Conservation (phyloP, 2,113 vertebrate species). For the Bettongia penicillata region DNA sequence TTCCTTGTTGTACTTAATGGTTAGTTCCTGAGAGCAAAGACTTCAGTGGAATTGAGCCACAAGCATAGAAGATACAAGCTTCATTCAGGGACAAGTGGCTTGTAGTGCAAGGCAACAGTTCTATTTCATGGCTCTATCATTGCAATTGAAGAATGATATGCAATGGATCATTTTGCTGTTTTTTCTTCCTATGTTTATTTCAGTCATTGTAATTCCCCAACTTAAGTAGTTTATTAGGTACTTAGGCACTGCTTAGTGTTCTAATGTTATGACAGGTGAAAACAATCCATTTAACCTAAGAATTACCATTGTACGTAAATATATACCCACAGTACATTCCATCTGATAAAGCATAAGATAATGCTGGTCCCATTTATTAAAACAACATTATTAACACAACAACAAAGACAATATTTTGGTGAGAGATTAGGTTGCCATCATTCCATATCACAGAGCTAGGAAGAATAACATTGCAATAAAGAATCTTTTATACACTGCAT, state of each 20-base stretch:
- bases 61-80: background rate
- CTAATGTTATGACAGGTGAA: background rate
- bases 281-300: constrained; percentile 5
- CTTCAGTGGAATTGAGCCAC: background rate
- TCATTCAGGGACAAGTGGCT: background rate
- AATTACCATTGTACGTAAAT: background rate
- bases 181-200: constrained; percentile 7
- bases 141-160: constrained; percentile 1
- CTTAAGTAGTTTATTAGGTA: background rate
- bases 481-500: constrained; percentile 6
- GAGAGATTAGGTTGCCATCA: background rate
- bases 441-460: background rate
- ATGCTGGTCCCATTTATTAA: constrained; percentile 29
- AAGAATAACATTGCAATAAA: background rate
- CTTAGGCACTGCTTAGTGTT: constrained; percentile 15
- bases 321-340: background rate
- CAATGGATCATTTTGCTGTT: constrained; percentile 12
- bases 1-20: constrained; percentile 42
- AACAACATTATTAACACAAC: background rate
- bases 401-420: constrained; percentile 6
- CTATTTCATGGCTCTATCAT: constrained; percentile 6
- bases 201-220: background rate
- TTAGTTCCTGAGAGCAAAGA: background rate
- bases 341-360: constrained; percentile 15
- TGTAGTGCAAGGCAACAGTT: background rate